Evolutionary conservation across 37 sponge, comb jelly and placozoan genomes (phyloP).

Genomic region (Eunapius fragilis): DNA sequence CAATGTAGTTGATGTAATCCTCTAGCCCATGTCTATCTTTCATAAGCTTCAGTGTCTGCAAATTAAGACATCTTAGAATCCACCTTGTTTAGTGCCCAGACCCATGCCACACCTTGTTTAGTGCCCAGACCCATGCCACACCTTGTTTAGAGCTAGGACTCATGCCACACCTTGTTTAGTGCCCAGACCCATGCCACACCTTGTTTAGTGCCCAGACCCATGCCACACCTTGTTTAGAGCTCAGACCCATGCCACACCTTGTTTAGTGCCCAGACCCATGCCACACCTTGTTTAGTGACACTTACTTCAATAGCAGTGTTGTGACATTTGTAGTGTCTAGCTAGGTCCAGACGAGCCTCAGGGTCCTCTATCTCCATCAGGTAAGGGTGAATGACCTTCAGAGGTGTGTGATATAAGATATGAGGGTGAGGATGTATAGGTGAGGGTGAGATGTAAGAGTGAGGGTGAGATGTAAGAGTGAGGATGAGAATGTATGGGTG

Average conservation of each 20-base stretch:
- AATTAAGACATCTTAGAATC: neutral
- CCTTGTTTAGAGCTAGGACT: too few relatives aligned
- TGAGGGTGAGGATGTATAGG: neutral
- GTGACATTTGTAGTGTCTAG: slow-evolving; percentile 18
- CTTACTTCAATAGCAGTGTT: slow-evolving; percentile 44
- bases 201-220: too few relatives aligned
- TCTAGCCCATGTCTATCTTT: slow-evolving; percentile 30
- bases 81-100: too few relatives aligned
- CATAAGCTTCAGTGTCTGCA: slow-evolving; percentile 19
- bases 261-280: neutral
- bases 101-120: too few relatives aligned
- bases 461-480: neutral
- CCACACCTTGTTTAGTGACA: neutral
- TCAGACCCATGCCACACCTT: too few relatives aligned
- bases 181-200: neutral
- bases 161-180: neutral
- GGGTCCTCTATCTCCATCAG: slow-evolving; percentile 52
- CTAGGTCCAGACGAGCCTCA: slow-evolving; percentile 41
- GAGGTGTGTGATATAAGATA: neutral
- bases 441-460: neutral
- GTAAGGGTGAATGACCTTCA: slow-evolving; percentile 39
- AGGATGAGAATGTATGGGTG: neutral
- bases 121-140: too few relatives aligned
- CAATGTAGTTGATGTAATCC: slow-evolving; percentile 41
- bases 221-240: too few relatives aligned